Conservation (phyloP, 2,888 invertebrate species). For the Beris morrisii region DNA sequence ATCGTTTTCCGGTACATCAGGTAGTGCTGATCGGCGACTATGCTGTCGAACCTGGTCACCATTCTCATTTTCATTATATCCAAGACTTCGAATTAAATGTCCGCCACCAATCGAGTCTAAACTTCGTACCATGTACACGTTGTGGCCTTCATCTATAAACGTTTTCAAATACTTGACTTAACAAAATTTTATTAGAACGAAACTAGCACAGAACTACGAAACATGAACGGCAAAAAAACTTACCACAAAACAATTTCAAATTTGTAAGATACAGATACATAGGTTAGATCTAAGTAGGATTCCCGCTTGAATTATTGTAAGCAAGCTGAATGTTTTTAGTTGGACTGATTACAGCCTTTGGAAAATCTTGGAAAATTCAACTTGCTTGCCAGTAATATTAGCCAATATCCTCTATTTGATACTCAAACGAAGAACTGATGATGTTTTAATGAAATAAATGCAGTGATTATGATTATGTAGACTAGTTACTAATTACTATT, state of each 20-base stretch:
- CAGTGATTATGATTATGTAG: too few species aligned
- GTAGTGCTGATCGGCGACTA: slow-evolving; percentile 17
- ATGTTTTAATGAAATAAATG: too few species aligned
- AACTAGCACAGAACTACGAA: slow-evolving; percentile 15
- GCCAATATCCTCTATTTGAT: too few species aligned
- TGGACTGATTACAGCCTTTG: too few species aligned
- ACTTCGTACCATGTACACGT: slow-evolving; percentile 28
- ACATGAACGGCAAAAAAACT: slow-evolving; percentile 22
- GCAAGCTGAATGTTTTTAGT: too few species aligned
- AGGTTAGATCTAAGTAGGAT: not conserved
- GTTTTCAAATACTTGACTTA: slow-evolving; percentile 1
- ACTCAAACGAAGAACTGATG: too few species aligned
- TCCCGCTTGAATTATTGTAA: not conserved
- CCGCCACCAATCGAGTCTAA: slow-evolving; percentile 38
- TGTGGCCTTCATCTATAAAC: slow-evolving; percentile 20
- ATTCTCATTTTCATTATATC: slow-evolving; percentile 9
- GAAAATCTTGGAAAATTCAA: too few species aligned
- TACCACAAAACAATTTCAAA: slow-evolving; percentile 25
- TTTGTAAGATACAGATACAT: not conserved
- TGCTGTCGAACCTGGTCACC: slow-evolving; percentile 4
- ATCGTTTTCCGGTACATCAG: slow-evolving; percentile 13
- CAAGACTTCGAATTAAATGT: slow-evolving; percentile 24
- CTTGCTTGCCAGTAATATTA: too few species aligned
- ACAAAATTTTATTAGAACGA: slow-evolving; percentile 1
- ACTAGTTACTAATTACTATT: too few species aligned